Percentiles rank a stretch among this genome's conserved stretches.
These are phyloP conservation scores for Calyptomena viridis DNA, from an alignment of 2,113 vertebrate species.

Conservation along the genomic window DNA sequence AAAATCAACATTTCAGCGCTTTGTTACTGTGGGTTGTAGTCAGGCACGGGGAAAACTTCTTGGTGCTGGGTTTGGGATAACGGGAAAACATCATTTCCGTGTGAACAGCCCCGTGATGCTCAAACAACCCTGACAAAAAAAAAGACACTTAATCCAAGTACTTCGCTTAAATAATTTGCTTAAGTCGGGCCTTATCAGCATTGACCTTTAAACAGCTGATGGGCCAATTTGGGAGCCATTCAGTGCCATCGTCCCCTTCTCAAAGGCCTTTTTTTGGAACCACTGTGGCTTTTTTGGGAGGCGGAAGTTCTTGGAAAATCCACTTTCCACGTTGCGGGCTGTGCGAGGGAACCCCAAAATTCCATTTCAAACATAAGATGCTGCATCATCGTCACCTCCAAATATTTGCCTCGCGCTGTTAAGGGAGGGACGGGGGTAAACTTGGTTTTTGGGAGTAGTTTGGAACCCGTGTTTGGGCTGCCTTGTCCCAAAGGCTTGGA, in stretches of 20 bases:
- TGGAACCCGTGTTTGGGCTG: not conserved
- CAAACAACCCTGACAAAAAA: not conserved
- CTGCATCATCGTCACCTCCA: not conserved
- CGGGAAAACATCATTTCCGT: not conserved
- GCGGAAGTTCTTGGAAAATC: not conserved
- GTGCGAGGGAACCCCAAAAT: not conserved
- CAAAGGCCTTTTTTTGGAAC: not conserved
- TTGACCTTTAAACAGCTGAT: not conserved
- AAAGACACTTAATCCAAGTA: not conserved
- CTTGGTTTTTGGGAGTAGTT: not conserved
- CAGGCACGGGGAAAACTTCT: not conserved
- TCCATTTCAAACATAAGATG: not conserved
- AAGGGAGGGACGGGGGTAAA: not conserved
- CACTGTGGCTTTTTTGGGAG: rapidly evolving
- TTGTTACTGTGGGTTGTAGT: rapidly evolving
- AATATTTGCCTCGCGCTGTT: rapidly evolving
- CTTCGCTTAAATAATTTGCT: not conserved
- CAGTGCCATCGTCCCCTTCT: not conserved
- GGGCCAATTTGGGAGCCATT: not conserved
- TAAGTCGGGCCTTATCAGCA: not conserved
- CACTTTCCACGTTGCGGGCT: rapidly evolving
- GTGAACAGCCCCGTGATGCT: not conserved
- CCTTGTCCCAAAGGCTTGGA: not conserved
- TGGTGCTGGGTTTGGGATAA: not conserved
- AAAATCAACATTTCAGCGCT: not conserved